Conservation (phyloP, 2,797 vertebrate genomes). For the Rhinophrynus dorsalis region DNA sequence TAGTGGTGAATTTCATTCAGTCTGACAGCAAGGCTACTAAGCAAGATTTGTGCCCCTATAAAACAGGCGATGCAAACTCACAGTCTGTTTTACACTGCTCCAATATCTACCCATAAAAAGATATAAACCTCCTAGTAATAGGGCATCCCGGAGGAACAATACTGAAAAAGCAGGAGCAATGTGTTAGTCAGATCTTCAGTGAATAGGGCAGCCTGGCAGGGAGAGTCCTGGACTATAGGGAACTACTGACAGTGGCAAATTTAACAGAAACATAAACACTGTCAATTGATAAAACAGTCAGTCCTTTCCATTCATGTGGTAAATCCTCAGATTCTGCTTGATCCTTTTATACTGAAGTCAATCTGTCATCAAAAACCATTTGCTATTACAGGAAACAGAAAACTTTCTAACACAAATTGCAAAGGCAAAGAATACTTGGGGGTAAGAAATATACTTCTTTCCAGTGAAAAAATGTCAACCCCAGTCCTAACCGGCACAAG, state of each 20-base stretch:
- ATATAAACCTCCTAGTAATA: constrained; percentile 40
- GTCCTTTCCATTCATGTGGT: too few species aligned
- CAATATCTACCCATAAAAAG: constrained; percentile 26
- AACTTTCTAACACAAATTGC: too few species aligned
- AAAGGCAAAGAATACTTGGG: too few species aligned
- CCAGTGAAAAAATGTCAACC: too few species aligned
- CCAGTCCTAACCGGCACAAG: too few species aligned
- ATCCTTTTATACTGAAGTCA: too few species aligned
- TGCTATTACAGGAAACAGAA: too few species aligned
- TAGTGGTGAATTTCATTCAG: constrained; percentile 30
- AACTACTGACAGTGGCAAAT: background rate
- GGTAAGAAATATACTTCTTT: too few species aligned
- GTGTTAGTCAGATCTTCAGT: constrained; percentile 14
- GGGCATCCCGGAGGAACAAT: constrained; percentile 29
- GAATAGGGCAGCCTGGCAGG: constrained; percentile 1
- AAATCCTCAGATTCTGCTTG: too few species aligned
- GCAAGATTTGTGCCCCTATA: constrained; percentile 31
- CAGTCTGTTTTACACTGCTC: constrained; percentile 26
- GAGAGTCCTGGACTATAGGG: background rate
- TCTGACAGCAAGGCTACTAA: constrained; percentile 19
- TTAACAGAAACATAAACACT: background rate
- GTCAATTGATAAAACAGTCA: too few species aligned
- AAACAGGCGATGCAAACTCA: constrained; percentile 29
- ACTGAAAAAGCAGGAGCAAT: constrained; percentile 21
- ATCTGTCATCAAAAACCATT: too few species aligned